Conservation (phyloP, 2,113 vertebrate species). For the Chionis minor region DNA sequence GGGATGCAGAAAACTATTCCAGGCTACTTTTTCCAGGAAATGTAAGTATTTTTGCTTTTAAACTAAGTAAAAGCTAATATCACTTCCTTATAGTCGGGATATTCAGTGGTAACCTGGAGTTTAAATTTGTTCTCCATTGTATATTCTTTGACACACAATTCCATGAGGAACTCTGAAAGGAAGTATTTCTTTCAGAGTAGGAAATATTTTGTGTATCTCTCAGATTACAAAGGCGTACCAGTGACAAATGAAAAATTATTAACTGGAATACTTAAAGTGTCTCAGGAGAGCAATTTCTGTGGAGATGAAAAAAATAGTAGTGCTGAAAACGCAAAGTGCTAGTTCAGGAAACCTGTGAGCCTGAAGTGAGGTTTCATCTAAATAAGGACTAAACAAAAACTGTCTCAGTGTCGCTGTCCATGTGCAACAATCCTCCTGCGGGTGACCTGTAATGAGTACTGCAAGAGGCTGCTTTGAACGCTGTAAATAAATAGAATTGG, state of each 20-base stretch:
- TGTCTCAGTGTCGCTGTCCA: not conserved
- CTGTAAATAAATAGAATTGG: not conserved
- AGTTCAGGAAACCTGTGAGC: not conserved
- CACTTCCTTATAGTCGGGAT: not conserved
- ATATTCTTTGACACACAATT: not conserved
- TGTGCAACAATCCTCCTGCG: fast-evolving
- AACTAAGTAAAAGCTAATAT: not conserved
- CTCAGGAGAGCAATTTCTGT: not conserved
- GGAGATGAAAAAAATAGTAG: not conserved
- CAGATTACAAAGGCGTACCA: not conserved
- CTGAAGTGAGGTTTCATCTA: not conserved
- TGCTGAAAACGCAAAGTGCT: fast-evolving
- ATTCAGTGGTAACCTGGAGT: not conserved
- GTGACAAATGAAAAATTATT: not conserved
- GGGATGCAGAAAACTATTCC: slow-evolving; percentile 27
- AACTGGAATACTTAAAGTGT: not conserved
- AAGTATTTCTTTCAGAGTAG: not conserved
- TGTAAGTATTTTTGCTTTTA: slow-evolving; percentile 46
- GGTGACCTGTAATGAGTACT: not conserved
- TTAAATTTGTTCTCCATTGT: not conserved
- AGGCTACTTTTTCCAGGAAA: slow-evolving; percentile 18
- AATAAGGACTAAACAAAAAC: not conserved
- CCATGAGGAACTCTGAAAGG: not conserved
- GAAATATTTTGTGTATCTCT: not conserved
- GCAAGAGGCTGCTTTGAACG: not conserved